Conservation (phyloP, 2,113 vertebrate species). For the Hypanus sabinus region DNA sequence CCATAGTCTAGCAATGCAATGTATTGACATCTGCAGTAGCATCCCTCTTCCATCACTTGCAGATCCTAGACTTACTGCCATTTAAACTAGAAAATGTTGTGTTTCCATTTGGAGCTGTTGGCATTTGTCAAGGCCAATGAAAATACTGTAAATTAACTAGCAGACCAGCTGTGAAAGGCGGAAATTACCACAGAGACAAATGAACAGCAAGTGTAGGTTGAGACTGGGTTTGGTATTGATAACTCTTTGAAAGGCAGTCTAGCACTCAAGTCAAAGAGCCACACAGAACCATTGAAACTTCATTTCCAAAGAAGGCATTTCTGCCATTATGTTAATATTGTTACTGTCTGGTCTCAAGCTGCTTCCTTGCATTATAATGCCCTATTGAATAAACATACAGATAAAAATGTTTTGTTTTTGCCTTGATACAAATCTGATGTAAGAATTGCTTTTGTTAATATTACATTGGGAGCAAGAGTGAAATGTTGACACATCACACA, state of each 20-base stretch:
- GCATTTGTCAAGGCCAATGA: background rate
- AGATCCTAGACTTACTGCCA: too few relatives aligned
- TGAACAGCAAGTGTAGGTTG: background rate
- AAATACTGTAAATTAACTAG: background rate
- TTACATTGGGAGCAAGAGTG: background rate
- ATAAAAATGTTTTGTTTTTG: background rate
- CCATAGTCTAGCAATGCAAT: too few relatives aligned
- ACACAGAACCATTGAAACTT: background rate
- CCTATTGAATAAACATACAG: background rate
- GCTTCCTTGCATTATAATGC: background rate
- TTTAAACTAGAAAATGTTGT: too few relatives aligned
- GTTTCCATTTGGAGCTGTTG: too few relatives aligned
- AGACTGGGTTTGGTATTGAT: background rate
- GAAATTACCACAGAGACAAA: background rate
- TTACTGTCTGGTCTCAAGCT: background rate
- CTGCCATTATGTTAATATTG: background rate
- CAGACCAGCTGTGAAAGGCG: background rate
- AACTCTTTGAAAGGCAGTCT: background rate
- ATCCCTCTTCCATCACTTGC: too few relatives aligned
- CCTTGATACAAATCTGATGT: background rate
- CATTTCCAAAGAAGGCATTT: background rate
- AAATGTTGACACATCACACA: background rate
- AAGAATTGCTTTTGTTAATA: background rate
- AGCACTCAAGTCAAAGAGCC: background rate
- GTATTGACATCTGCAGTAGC: too few relatives aligned